Percentiles rank a stretch among this genome's conserved stretches.
These are phyloP conservation scores for Hemichromis elongatus DNA, from an alignment of 2,113 vertebrate species.

Conservation along the genomic window DNA sequence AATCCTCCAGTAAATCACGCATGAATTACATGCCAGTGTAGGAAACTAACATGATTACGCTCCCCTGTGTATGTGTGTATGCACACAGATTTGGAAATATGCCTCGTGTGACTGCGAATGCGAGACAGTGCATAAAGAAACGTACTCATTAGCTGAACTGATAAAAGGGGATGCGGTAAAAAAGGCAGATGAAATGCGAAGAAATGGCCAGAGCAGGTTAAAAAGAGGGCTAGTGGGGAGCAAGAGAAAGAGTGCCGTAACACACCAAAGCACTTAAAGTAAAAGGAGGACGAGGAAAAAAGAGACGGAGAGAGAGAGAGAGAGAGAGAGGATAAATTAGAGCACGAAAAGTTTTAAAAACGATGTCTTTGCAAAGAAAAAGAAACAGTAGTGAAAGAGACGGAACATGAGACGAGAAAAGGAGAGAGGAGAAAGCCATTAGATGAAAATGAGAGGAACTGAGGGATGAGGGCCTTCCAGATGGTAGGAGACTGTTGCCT, in stretches of 20 bases:
- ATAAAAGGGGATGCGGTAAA: background rate
- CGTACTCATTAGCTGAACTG: background rate
- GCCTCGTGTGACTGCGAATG: background rate
- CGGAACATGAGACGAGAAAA: background rate
- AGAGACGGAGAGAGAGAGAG: background rate
- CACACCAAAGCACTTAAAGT: background rate
- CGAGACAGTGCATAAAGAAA: background rate
- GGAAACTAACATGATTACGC: conserved; percentile 60
- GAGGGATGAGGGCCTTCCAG: conserved; percentile 62
- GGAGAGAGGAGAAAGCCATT: conserved; percentile 40
- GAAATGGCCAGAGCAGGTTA: background rate
- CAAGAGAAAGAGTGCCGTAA: background rate
- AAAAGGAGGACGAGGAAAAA: background rate
- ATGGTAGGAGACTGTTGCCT: conserved; percentile 66
- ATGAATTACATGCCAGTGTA: conserved; percentile 52
- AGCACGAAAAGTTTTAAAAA: background rate
- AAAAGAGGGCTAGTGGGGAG: background rate
- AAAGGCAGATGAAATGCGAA: background rate
- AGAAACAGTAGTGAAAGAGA: background rate
- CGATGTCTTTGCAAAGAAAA: background rate
- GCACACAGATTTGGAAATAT: background rate
- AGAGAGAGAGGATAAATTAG: background rate
- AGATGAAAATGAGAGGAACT: conserved; percentile 49
- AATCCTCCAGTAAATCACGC: conserved; percentile 48
- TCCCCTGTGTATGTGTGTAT: conserved; percentile 20